Evolutionary conservation across 2,888 invertebrate genomes (phyloP), one percentile per base, ranked within the genome.

Genomic region (Disparrhopalites patrizii): DNA sequence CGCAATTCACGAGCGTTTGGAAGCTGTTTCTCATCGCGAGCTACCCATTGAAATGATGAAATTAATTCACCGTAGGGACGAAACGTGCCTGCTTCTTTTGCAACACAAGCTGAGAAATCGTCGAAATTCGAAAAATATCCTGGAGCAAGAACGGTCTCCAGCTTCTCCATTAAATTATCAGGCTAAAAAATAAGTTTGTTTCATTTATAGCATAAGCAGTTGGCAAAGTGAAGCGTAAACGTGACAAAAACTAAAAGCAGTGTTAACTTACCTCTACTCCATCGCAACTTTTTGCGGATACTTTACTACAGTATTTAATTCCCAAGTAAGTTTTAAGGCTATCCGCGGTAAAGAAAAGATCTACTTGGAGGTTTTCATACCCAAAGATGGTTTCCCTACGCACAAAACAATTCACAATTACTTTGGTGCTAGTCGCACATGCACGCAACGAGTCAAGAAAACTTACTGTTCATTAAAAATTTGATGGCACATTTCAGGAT

Each of bases 401-500:
- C 52, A 27, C 23, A 62, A 50, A 33, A 60, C 23, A 62, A 30
- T 27, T 40, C 8, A 52, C n/a, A n/a, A n/a, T n/a, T n/a, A n/a
- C n/a, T n/a, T n/a, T n/a, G n/a, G 1, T 13, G 20, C 50, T 50
- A 50, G 18, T 13, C 8, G 18, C 50, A 50, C n/a, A n/a, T 38
- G 3, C 2, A 38, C 5, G 8, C 3, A 55, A 31, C 8, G 30
- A 31, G n/a, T 23, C 15, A 51, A 40, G 23, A 36, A 8, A 55
- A 68, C 78, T 75, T 77, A 84, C 84, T 86, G 87, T 73, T 91
- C 90, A 4, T 93, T 93, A 79, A 93, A 95, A 65, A 95, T 87
- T 81, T 96, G 95, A 82, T 96, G 93, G 60, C 92, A 90, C 90
- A 94, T 93, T 64, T 87, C 87, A 0, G 94, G 93, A 38, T 85